phyloP scores from a whole-genome alignment of 2,888 invertebrate species.

The Andrena minutula region DNA sequence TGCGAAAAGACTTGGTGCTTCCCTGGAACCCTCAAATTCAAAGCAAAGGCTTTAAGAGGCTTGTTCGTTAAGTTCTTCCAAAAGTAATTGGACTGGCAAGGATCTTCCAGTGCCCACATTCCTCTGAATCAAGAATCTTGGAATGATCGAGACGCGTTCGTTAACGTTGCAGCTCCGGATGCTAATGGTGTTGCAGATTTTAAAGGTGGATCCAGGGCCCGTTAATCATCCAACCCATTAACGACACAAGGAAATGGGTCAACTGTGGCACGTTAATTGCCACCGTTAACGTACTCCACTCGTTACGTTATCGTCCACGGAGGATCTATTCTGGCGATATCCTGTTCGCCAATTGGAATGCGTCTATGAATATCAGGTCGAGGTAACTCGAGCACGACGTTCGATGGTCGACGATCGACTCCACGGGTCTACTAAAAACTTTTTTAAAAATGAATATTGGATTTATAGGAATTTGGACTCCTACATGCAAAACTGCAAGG shows the following conservation, averaged over 20 bases:
- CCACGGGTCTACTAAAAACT: background rate
- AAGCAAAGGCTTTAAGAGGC: too few species aligned
- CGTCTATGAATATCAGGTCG: conserved; percentile 44
- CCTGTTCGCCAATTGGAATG: conserved; percentile 43
- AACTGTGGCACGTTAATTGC: conserved; percentile 42
- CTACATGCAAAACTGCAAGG: too few species aligned
- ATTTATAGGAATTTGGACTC: too few species aligned
- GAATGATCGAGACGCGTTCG: background rate
- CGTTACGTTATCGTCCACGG: conserved; percentile 30
- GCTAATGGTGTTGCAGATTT: background rate
- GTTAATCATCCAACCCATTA: conserved; percentile 49
- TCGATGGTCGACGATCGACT: conserved; percentile 21
- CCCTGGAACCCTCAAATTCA: too few species aligned
- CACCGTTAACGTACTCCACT: conserved; percentile 9
- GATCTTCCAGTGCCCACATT: too few species aligned
- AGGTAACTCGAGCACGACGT: conserved; percentile 29
- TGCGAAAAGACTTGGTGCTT: too few species aligned
- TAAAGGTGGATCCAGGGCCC: background rate
- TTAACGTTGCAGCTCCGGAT: background rate
- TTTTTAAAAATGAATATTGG: too few species aligned
- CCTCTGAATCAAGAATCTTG: too few species aligned
- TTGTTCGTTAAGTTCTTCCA: too few species aligned
- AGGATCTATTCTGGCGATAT: conserved; percentile 44
- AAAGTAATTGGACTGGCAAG: too few species aligned
- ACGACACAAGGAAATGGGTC: conserved; percentile 30